Evolutionary conservation across 2,797 vertebrate species (phyloP).

Genomic region (Moxostoma hubbsi): DNA sequence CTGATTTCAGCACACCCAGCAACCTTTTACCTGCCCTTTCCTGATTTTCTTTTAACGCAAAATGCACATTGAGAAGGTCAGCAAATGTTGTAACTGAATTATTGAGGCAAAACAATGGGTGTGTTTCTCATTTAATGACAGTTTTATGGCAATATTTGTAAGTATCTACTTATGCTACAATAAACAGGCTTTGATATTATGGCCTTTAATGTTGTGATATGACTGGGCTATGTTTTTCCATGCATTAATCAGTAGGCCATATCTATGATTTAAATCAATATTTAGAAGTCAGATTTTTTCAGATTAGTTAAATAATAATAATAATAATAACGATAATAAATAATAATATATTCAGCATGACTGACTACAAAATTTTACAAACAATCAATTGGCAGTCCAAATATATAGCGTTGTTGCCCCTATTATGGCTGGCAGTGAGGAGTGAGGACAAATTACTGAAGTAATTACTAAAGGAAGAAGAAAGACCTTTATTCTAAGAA

Average conservation of each 20-base stretch:
- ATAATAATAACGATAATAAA: too few relatives aligned
- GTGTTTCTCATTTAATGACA: constrained; percentile 50
- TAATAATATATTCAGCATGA: too few relatives aligned
- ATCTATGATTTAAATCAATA: neutral
- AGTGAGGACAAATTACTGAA: constrained; percentile 71
- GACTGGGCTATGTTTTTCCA: constrained; percentile 28
- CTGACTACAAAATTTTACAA: neutral
- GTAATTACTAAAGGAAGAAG: constrained; percentile 49
- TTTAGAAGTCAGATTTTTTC: neutral
- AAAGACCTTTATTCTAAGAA: too few relatives aligned
- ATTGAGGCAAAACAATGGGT: constrained; percentile 36
- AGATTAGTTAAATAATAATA: too few relatives aligned
- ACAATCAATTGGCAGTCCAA: neutral
- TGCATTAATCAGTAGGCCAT: neutral
- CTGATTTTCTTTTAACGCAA: constrained; percentile 56
- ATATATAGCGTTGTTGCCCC: constrained; percentile 5
- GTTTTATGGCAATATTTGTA: constrained; percentile 49
- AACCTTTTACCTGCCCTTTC: constrained; percentile 48
- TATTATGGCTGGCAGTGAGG: constrained; percentile 55
- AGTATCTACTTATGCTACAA: constrained; percentile 43
- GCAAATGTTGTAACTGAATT: constrained; percentile 41
- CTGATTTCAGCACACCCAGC: constrained; percentile 14
- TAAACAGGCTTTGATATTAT: constrained; percentile 45
- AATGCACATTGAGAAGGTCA: constrained; percentile 52
- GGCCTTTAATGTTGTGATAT: constrained; percentile 1